phyloP scores from a whole-genome alignment of 1,140 invertebrate genomes.

The Aphidius ervi region DNA sequence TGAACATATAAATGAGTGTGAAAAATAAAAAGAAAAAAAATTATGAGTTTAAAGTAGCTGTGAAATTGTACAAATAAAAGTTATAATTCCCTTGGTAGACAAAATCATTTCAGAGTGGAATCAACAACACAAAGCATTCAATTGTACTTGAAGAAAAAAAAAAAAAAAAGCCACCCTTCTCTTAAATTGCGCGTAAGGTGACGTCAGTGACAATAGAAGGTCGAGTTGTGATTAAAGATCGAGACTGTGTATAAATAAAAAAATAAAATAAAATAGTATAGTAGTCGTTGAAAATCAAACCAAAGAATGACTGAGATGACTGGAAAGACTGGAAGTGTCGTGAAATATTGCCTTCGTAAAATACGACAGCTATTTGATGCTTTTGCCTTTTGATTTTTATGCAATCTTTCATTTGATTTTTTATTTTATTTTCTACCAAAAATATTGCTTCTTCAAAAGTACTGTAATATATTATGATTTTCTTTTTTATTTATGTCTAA shows the following conservation, averaged over 20 bases:
- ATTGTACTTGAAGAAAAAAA: neutral
- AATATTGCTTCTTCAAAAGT: too few relatives aligned
- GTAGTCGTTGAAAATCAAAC: constrained; percentile 16
- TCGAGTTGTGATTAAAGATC: constrained; percentile 53
- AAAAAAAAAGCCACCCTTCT: neutral
- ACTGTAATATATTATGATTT: too few relatives aligned
- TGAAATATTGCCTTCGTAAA: constrained; percentile 40
- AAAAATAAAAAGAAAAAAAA: neutral
- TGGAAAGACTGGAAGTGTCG: constrained; percentile 13
- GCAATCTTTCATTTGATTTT: neutral
- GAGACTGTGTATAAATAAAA: constrained; percentile 44
- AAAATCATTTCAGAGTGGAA: constrained; percentile 46
- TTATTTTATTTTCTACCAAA: neutral
- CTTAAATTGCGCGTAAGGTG: constrained; percentile 31
- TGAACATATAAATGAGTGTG: too few relatives aligned
- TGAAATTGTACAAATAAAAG: constrained; percentile 14
- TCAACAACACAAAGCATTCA: constrained; percentile 38
- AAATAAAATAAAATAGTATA: constrained; percentile 45
- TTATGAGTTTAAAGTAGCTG: neutral
- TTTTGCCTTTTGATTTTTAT: neutral
- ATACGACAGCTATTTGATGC: constrained; percentile 46
- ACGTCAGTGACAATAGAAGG: constrained; percentile 52
- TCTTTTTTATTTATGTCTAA: too few relatives aligned
- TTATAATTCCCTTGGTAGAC: constrained; percentile 40
- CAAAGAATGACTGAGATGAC: too few relatives aligned